Base-by-base conservation (phyloP, 2,113 vertebrate genomes). In the Scopus umbretta region DNA sequence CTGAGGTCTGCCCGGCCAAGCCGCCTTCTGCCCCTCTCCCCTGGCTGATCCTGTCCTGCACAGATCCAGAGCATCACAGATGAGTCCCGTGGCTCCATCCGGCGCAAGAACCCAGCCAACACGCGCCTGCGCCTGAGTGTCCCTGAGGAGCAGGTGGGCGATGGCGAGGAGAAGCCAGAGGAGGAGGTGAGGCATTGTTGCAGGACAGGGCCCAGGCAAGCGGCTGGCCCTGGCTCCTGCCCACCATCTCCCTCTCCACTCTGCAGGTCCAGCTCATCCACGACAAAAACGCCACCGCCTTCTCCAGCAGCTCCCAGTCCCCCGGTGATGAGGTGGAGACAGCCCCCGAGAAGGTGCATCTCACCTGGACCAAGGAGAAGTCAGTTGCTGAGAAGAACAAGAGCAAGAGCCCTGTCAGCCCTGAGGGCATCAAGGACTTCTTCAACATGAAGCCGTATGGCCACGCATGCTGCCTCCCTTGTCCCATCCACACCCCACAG, bases 381-480 rank as follows among this genome's bases (percentile, higher is more conserved):
- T 98, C 98, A 2, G 98, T 98, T 6, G 98, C 99, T 0, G 99
- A 99, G 95, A 98, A 99, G 90, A 98, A 98, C 93, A 99, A 99
- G 97, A 98, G 98, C 72, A 98, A 98, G n/a, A 99, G 98, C 62
- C 99, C 98, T 0, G 97, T 98, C 97, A 99, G 99, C 92, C 98
- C 99, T 1, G 99, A 99, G 90, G 98, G 98, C 98, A 99, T 99
- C 98, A 99, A 99, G 97, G 99, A 99, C 97, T 98, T 99, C 97
- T 99, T 99, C 98, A 99, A 98, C 98, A 99, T 99, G 99, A 99
- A 99, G 98, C 99, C 99, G 99, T 99, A 98, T 5, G 99, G 98
- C 59, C 72, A n/a, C 1, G 3, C 16, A 36, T 62, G 55, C 73
- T 84, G 34, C 62, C 50, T 27, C 42, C 36, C 49, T 1, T 1